phyloP scores from a whole-genome alignment of 1,140 invertebrate genomes.

The Caenorhabditis inopinata region DNA sequence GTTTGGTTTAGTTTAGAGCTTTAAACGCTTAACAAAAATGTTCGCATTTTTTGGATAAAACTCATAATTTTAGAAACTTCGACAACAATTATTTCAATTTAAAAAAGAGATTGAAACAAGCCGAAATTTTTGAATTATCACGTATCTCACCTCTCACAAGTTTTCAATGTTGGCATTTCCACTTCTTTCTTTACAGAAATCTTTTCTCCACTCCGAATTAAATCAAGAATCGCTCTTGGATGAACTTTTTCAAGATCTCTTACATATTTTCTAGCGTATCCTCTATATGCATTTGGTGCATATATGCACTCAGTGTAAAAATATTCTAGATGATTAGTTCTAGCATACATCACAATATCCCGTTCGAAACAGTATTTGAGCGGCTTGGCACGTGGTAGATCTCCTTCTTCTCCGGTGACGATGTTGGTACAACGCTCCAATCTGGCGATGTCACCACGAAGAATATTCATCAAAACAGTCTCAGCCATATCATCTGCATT shows the following conservation, averaged over 20 bases:
- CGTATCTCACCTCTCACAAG: slow-evolving; percentile 39
- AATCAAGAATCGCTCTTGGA: slow-evolving; percentile 85
- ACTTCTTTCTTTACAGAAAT: slow-evolving; percentile 79
- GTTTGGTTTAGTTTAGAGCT: too few species aligned
- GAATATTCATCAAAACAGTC: slow-evolving; percentile 74
- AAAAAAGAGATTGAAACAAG: not conserved
- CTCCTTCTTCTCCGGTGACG: slow-evolving; percentile 75
- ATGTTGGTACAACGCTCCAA: slow-evolving; percentile 73
- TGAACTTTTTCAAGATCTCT: slow-evolving; percentile 94
- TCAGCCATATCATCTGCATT: slow-evolving; percentile 99
- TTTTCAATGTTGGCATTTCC: slow-evolving; percentile 73
- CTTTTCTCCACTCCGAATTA: slow-evolving; percentile 92
- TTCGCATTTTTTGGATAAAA: too few species aligned
- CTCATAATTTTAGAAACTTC: too few species aligned
- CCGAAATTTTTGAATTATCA: too few species aligned
- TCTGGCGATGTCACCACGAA: slow-evolving; percentile 91
- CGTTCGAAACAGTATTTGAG: slow-evolving; percentile 99
- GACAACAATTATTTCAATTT: too few species aligned
- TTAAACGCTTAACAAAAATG: too few species aligned
- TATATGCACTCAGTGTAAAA: slow-evolving; percentile 99
- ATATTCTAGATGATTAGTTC: slow-evolving; percentile 91
- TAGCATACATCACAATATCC: slow-evolving; percentile 92
- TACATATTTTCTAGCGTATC: slow-evolving; percentile 75
- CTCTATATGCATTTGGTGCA: slow-evolving; percentile 89
- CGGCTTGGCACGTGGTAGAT: slow-evolving; percentile 85